These are phyloP conservation scores for Dioctria linearis DNA, from an alignment of 2,888 invertebrate species.

Conservation along the genomic window DNA sequence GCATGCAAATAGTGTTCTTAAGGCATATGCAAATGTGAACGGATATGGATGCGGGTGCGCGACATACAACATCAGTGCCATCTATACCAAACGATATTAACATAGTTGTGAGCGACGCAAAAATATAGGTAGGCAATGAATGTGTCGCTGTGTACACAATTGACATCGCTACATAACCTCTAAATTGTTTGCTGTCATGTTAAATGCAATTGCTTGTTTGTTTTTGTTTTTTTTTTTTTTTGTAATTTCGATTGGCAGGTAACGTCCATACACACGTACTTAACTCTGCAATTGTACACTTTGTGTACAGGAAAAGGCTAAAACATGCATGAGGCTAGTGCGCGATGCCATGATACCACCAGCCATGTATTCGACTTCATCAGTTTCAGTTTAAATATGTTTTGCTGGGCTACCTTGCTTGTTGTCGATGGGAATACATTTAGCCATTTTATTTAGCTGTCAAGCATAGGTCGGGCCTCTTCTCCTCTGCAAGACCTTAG, in stretches of 20 bases:
- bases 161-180: constrained; percentile 49
- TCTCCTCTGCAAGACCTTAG: not conserved
- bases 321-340: constrained; percentile 17
- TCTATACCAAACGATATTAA: not conserved
- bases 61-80: constrained; percentile 1
- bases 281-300: too few species aligned
- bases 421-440: not conserved
- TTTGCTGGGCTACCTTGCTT: not conserved
- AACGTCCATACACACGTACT: not conserved
- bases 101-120: not conserved
- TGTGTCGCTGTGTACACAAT: constrained; percentile 37
- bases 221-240: constrained; percentile 3
- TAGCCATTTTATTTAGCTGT: constrained; percentile 25
- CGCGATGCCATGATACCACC: not conserved
- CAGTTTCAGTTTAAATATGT: not conserved
- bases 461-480: not conserved
- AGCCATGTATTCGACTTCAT: constrained; percentile 1
- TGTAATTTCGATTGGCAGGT: constrained; percentile 32
- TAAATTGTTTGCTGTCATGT: constrained; percentile 56
- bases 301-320: not conserved
- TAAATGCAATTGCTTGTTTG: constrained; percentile 55
- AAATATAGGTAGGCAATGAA: not conserved
- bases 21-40: not conserved
- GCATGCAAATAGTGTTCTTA: constrained; percentile 29
- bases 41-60: constrained; percentile 3